phyloP scores from a whole-genome alignment of 2,888 invertebrate genomes.

The Trachelus troglodyta region DNA sequence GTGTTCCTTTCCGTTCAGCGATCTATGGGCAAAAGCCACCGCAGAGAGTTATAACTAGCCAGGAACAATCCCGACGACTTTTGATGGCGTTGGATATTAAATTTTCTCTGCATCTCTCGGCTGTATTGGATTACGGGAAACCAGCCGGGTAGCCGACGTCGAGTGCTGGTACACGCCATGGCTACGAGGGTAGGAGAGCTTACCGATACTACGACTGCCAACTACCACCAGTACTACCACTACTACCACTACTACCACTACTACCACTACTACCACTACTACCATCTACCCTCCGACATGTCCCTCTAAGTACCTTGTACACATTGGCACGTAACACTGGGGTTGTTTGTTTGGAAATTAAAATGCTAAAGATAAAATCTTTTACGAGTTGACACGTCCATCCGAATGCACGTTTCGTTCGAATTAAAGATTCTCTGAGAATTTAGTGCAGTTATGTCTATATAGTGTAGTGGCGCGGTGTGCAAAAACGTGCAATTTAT shows the following conservation, averaged over 20 bases:
- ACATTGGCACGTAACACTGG: conserved; percentile 53
- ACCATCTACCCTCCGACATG: not conserved
- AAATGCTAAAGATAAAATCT: conserved; percentile 61
- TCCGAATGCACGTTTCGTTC: conserved; percentile 3
- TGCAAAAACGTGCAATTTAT: too few relatives aligned
- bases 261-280: conserved; percentile 8
- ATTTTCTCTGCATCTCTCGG: conserved; percentile 57
- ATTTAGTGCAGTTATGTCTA: too few relatives aligned
- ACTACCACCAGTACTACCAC: not conserved
- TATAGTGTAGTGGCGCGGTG: too few relatives aligned
- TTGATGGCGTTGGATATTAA: conserved; percentile 65
- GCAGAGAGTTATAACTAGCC: conserved; percentile 46
- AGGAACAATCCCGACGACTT: conserved; percentile 62
- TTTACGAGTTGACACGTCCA: conserved; percentile 39
- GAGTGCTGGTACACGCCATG: not conserved
- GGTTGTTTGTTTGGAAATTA: conserved; percentile 62
- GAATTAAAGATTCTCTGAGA: not conserved
- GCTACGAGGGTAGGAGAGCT: too few relatives aligned
- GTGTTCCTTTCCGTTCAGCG: too few relatives aligned
- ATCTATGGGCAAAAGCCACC: too few relatives aligned
- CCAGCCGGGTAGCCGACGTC: conserved; percentile 31
- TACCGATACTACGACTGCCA: too few relatives aligned
- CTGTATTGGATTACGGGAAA: conserved; percentile 64
- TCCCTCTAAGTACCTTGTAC: conserved; percentile 47
- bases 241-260: too few relatives aligned